Evolutionary conservation across 2,888 invertebrate species (phyloP).

Genomic region (Apamea monoglypha): DNA sequence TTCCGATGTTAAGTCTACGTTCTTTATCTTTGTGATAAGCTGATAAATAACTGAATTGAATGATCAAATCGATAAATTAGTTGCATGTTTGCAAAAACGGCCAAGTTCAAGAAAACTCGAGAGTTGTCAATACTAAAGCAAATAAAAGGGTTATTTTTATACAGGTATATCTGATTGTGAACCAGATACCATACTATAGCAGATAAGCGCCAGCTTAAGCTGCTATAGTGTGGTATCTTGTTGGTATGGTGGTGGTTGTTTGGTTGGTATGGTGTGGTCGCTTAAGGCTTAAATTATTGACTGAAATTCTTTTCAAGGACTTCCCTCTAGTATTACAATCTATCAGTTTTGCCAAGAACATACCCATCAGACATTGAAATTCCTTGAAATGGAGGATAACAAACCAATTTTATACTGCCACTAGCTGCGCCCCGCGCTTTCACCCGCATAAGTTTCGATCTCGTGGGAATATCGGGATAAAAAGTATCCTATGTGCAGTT

Average conservation of each 20-base stretch:
- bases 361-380: too few relatives aligned
- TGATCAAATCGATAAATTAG: constrained; percentile 22
- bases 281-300: background rate
- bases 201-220: too few relatives aligned
- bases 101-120: constrained; percentile 46
- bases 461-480: too few relatives aligned
- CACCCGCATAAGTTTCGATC: too few relatives aligned
- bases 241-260: too few relatives aligned
- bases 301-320: background rate
- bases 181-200: background rate
- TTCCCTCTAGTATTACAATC: background rate
- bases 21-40: constrained; percentile 24
- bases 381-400: too few relatives aligned
- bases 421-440: too few relatives aligned
- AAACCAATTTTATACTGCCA: too few relatives aligned
- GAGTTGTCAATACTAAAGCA: background rate
- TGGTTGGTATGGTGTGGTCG: too few relatives aligned
- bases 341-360: background rate
- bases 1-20: background rate
- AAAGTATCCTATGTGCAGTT: too few relatives aligned
- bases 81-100: constrained; percentile 23
- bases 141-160: background rate
- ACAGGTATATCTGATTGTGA: background rate
- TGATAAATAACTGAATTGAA: constrained; percentile 1
- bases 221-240: too few relatives aligned